Evolutionary conservation across 2,797 vertebrate genomes (phyloP).

Genomic region (Oophaga sylvatica): DNA sequence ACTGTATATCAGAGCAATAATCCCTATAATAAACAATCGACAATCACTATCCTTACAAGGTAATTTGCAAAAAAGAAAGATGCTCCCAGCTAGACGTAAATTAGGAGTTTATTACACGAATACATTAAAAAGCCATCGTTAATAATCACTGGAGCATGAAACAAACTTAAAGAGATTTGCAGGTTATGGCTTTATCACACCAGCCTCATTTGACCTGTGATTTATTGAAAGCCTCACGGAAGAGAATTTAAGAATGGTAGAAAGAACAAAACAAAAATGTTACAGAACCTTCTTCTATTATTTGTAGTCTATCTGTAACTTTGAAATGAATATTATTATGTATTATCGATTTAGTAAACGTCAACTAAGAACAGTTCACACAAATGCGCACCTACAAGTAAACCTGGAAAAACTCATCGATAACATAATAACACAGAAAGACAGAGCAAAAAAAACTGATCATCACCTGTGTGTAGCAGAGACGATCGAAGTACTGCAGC

Average conservation of each 20-base stretch:
- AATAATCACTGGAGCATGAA: constrained; percentile 65
- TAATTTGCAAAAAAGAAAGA: constrained; percentile 46
- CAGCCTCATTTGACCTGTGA: constrained; percentile 64
- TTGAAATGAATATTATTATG: not conserved
- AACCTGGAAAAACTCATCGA: no score
- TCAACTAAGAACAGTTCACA: no score
- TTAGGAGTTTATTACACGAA: constrained; percentile 64
- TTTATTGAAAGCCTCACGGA: constrained; percentile 66
- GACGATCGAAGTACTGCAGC: no score
- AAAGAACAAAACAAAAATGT: not conserved
- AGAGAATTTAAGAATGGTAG: constrained; percentile 59
- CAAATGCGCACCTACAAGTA: no score
- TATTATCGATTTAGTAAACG: not conserved
- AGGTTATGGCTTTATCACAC: constrained; percentile 65
- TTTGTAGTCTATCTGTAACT: not conserved
- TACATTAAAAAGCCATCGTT: constrained; percentile 64
- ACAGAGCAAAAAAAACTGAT: no score
- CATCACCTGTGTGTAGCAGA: no score
- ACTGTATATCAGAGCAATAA: constrained; percentile 39
- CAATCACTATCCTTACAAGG: constrained; percentile 46
- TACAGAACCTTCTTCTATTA: not conserved
- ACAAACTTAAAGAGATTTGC: constrained; percentile 64
- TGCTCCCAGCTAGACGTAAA: constrained; percentile 62
- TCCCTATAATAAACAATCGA: constrained; percentile 57
- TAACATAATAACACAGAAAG: no score